Evolutionary conservation across 2,797 vertebrate genomes (phyloP).

Genomic region (Pipistrellus pipistrellus): DNA sequence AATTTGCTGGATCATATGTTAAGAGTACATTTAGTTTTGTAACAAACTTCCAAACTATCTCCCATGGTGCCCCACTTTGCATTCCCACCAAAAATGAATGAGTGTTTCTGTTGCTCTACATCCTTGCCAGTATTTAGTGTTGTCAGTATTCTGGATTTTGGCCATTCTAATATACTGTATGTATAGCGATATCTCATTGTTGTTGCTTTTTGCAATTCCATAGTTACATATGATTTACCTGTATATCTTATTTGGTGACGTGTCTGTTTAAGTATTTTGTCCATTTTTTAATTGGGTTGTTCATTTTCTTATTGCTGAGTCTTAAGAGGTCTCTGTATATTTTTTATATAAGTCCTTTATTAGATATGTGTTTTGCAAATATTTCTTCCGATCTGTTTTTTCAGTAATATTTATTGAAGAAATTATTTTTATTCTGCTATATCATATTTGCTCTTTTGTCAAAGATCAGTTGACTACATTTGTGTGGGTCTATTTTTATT

Average conservation of each 20-base stretch:
- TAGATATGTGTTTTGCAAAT: background rate
- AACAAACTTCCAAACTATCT: conserved; percentile 14
- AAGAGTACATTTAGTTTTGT: background rate
- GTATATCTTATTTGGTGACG: background rate
- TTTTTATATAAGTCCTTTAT: background rate
- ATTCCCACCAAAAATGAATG: background rate
- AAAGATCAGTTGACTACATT: background rate
- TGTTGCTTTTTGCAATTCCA: background rate
- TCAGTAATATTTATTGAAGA: background rate
- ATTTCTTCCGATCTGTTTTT: background rate
- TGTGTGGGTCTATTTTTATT: background rate
- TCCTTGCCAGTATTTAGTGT: background rate
- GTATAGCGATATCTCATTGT: background rate
- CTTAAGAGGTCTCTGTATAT: background rate
- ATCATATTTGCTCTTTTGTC: background rate
- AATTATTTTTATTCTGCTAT: background rate
- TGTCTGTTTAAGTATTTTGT: background rate
- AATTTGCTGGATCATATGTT: background rate
- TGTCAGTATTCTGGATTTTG: background rate
- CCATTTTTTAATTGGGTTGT: background rate
- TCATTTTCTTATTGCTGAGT: conserved; percentile 11
- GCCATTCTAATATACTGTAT: background rate
- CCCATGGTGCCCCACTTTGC: background rate
- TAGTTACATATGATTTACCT: background rate
- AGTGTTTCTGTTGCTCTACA: background rate